Evolutionary conservation across 2,888 invertebrate species (phyloP), one percentile per base, ranked within the genome.

Genomic region (Scelioninae gen. 2): DNA sequence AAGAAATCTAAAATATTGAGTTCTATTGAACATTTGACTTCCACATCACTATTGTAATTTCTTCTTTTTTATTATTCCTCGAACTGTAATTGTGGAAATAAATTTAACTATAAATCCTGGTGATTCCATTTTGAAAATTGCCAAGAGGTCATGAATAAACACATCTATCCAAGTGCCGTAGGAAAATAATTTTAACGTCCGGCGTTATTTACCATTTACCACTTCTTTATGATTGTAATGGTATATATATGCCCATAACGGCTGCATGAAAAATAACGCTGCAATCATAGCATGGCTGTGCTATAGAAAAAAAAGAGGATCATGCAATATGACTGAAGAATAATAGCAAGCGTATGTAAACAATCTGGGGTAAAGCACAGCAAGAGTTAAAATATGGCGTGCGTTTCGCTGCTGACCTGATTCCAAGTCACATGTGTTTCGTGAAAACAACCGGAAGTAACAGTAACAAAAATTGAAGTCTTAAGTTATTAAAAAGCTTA

Each of bases 271-370:
- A 67, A 58, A 67, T 50, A 67, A 55, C 57, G 67, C 41, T 57
- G 50, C 67, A 57, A 67, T 67, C 31, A 50, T 22, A 41, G 13
- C 33, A 31, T 18, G 22, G 15, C 41, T 31, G 10, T 28, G 41
- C 50, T 28, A 22, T 52, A 31, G 35, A 46, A 7, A 53, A 39
- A 55, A 55, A 41, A 41, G 13, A 46, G 31, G 31, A 39, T 57
- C 55, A n/a, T 31, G 41, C 55, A 53, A 67, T 67, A 50, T 55
- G 55, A 58, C 67, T 50, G 50, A 43, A 58, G 50, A 67, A 58
- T 67, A 67, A 58, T 58, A 58, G 67, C 67, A 50, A 57, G 57
- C 41, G 67, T 43, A 43, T 50, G 50, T 67, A 67, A 67, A 67
- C 57, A 67, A 67, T 67, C 67, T 58, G 33, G 58, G 57, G 11